phyloP scores from a whole-genome alignment of 2,888 invertebrate genomes.

The Noctuana brunneofusca region DNA sequence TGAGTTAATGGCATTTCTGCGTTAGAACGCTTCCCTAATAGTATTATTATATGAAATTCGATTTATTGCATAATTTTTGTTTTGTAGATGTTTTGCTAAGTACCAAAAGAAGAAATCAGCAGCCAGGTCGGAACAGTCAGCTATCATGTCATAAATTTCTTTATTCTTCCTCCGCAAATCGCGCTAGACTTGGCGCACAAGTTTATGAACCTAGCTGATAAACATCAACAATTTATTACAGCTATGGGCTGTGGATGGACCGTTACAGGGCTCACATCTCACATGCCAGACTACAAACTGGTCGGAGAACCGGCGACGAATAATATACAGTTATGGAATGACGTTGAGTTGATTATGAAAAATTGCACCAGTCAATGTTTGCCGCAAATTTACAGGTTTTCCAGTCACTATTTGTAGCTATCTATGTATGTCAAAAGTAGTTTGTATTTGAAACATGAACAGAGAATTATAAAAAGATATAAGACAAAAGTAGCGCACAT shows the following conservation, averaged over 20 bases:
- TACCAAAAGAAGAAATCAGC: no score
- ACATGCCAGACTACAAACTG: slow-evolving; percentile 18
- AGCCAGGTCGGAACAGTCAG: no score
- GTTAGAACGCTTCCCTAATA: no score
- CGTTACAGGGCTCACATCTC: slow-evolving; percentile 56
- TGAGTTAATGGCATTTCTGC: no score
- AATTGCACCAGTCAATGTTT: slow-evolving; percentile 6
- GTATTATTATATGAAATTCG: no score
- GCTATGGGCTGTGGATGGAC: slow-evolving; percentile 48
- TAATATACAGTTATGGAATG: slow-evolving; percentile 23
- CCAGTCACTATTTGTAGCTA: no score
- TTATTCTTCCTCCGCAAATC: background rate
- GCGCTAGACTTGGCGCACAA: background rate
- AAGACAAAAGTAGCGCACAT: no score
- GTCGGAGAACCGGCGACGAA: slow-evolving; percentile 18
- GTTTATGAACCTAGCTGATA: slow-evolving; percentile 38
- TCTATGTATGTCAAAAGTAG: no score
- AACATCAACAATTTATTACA: slow-evolving; percentile 57
- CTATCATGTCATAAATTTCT: background rate
- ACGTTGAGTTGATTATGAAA: slow-evolving; percentile 19
- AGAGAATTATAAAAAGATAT: no score
- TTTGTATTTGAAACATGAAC: no score
- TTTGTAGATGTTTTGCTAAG: no score
- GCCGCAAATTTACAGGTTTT: background rate
- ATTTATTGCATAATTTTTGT: no score